Evolutionary conservation across 2,888 invertebrate genomes (phyloP), one percentile per base, ranked within the genome.

Genomic region (Holacanthella duospinosa): DNA sequence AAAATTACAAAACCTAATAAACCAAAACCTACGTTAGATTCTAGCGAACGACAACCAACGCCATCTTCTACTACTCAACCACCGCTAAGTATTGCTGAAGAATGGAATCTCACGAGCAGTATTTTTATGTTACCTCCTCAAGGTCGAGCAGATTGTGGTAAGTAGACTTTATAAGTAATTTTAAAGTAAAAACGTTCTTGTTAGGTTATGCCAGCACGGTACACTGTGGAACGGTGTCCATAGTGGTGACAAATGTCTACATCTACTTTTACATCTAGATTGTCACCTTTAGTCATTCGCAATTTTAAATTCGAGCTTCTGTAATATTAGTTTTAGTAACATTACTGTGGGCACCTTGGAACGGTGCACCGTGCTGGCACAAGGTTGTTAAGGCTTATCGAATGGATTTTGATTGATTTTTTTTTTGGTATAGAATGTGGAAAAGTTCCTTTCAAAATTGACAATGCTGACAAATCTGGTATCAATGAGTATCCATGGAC

Each of bases 401-500:
- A 36, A 36, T 36, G 16, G 36, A 16, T 36, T 36, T 9, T 6
- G 36, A 16, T 36, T 36, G 6, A 55, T 28, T 25, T 26, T 55
- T 26, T 6, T 55, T 55, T 55, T 26, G 6, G 16, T 6, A 9
- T 21, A 58, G 58, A 28, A 29, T 58, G 58, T 58, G 58, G 58
- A n/a, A 58, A 58, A 21, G 4, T 36, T 21, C 58, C 58, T 6
- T 28, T 58, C 19, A 28, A 58, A 24, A 4, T 58, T 9, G 58
- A 58, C 4, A 58, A 29, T 24, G 58, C 56, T 55, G 56, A 29
- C 6, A 3, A 16, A 21, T 25, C 58, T 25, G 66, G 69, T 36
- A 64, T 72, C 21, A 72, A 72, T 59, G 56, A 66, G 54, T 67
- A 62, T 61, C 72, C 72, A 21, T 72, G 72, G 72, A 66, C 68